A percentile compares a stretch with the other conserved stretches of the same genome.
Conservation (phyloP, 2,113 vertebrate species). For the Anoplopoma fimbria region DNA sequence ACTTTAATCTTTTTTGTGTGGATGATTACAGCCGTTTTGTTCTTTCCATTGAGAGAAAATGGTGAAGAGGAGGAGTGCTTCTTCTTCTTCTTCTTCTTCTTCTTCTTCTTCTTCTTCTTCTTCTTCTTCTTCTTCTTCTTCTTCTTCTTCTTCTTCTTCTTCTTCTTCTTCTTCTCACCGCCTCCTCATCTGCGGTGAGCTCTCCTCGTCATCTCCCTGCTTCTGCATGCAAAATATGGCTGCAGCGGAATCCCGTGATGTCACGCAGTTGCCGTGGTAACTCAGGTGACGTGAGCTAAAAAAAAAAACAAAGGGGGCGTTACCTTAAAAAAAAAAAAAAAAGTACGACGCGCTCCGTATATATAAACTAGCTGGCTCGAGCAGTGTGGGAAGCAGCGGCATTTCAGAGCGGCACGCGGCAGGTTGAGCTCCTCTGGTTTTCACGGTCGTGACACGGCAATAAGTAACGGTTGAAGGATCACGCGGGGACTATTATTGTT, state of each 20-base stretch:
- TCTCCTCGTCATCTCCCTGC: constrained; percentile 43
- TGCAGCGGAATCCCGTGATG: constrained; percentile 80
- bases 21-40: constrained; percentile 10
- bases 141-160: too few species aligned
- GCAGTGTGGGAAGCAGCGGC: not conserved
- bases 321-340: not conserved
- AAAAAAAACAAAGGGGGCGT: constrained; percentile 13
- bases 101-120: too few species aligned
- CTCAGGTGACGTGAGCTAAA: constrained; percentile 61
- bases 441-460: not conserved
- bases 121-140: too few species aligned
- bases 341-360: constrained; percentile 76
- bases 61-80: not conserved
- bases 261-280: constrained; percentile 77
- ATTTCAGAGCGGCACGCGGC: constrained; percentile 9
- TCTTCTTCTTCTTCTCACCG: too few species aligned
- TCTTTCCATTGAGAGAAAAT: constrained; percentile 61
- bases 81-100: too few species aligned
- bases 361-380: constrained; percentile 22
- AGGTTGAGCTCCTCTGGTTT: not conserved
- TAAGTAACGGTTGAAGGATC: not conserved
- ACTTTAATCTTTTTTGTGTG: constrained; percentile 14
- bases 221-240: constrained; percentile 48
- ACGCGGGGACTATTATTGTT: not conserved
- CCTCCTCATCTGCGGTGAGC: constrained; percentile 41